phyloP scores from a whole-genome alignment of 2,797 vertebrate genomes.

The Rhinoraja longicauda region DNA sequence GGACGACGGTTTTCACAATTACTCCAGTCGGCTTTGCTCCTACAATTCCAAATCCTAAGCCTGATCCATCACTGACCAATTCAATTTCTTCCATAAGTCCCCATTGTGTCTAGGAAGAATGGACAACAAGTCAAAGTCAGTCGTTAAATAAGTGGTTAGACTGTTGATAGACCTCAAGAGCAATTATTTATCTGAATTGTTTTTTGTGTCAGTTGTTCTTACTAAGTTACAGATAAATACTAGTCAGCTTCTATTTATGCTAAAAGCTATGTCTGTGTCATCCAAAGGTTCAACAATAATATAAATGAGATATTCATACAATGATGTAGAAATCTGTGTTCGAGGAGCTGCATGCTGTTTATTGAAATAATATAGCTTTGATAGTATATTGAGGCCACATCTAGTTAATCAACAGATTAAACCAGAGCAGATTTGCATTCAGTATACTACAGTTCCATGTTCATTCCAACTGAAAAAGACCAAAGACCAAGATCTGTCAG shows the following conservation, averaged over 20 bases:
- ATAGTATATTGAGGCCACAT: neutral
- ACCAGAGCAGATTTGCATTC: neutral
- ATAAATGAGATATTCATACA: neutral
- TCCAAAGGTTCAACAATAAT: neutral
- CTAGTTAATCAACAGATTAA: neutral
- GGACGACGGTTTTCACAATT: slow-evolving; percentile 83
- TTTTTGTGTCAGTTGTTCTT: neutral
- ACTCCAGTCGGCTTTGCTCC: slow-evolving; percentile 80
- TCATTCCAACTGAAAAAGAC: too few relatives aligned
- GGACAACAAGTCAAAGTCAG: slow-evolving; percentile 41
- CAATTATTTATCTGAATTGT: neutral
- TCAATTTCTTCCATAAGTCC: slow-evolving; percentile 80
- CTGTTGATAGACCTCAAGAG: neutral
- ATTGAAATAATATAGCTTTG: neutral
- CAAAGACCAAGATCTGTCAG: too few relatives aligned
- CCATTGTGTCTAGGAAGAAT: slow-evolving; percentile 69
- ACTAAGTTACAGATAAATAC: neutral
- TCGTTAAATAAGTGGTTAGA: neutral
- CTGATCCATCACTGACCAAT: slow-evolving; percentile 85
- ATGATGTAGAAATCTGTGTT: neutral
- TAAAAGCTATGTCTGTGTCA: neutral
- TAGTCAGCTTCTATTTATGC: neutral
- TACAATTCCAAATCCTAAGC: slow-evolving; percentile 93
- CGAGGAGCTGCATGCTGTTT: neutral
- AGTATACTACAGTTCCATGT: neutral